A percentile compares a stretch with the other conserved stretches of the same genome.
Conservation (phyloP, 2,888 invertebrate genomes). For the Glaucopsyche alexis region DNA sequence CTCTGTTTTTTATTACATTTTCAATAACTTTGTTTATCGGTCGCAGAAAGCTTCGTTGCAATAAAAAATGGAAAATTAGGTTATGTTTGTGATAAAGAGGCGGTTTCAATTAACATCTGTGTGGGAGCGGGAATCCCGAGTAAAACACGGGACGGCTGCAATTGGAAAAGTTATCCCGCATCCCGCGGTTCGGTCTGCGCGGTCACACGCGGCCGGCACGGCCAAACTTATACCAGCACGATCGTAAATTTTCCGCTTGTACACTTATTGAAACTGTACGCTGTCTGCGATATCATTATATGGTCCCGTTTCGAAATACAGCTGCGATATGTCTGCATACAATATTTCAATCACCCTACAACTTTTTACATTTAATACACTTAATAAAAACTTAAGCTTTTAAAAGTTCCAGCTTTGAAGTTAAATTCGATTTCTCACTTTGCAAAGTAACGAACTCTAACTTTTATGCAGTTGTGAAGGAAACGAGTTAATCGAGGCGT, state of each 20-base stretch:
- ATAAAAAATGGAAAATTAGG: background rate
- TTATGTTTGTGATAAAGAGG: background rate
- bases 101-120: background rate
- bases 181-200: background rate
- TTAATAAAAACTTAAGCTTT: constrained; percentile 10
- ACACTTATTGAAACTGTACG: background rate
- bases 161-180: constrained; percentile 20
- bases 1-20: no score
- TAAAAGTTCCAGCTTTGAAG: background rate
- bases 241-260: background rate
- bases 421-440: constrained; percentile 18
- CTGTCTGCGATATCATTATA: background rate
- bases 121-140: background rate
- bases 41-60: background rate
- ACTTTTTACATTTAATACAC: constrained; percentile 1
- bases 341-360: background rate
- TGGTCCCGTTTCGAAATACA: background rate
- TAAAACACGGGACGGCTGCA: background rate
- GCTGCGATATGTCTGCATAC: no score
- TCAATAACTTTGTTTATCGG: background rate
- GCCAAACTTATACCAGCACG: background rate
- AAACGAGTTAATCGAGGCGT: background rate
- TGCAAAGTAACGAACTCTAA: background rate
- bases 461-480: background rate
- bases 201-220: background rate